Conservation (phyloP, 2,113 vertebrate species). For the Atlantisia rogersi region DNA sequence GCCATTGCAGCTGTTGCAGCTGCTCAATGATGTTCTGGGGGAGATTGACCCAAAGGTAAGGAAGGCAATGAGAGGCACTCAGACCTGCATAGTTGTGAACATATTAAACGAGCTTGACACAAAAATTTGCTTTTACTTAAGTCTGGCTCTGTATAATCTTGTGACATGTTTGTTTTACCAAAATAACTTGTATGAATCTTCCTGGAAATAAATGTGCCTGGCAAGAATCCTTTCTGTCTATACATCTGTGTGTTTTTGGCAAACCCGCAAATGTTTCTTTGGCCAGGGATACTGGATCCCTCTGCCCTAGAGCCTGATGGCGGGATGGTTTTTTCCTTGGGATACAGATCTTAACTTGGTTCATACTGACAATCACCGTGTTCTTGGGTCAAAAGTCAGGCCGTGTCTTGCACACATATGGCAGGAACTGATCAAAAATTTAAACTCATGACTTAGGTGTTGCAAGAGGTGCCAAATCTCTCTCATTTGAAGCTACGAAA, state of each 20-base stretch:
- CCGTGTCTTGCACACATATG: not conserved
- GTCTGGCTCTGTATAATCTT: not conserved
- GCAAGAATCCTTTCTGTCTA: not conserved
- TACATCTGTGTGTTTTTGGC: not conserved
- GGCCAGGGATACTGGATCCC: not conserved
- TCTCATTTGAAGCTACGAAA: not conserved
- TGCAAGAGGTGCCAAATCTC: not conserved
- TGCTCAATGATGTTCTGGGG: slow-evolving; percentile 92
- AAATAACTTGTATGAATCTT: not conserved
- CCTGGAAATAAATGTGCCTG: not conserved
- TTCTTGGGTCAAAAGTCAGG: not conserved
- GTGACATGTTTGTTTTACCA: not conserved
- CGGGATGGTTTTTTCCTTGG: not conserved
- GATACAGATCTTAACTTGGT: not conserved
- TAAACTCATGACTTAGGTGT: not conserved
- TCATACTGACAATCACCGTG: not conserved
- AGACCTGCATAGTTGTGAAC: not conserved
- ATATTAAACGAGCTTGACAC: not conserved
- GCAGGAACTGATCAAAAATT: not conserved
- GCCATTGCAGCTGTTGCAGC: slow-evolving; percentile 90
- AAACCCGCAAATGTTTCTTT: slow-evolving; percentile 14
- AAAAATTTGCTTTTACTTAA: not conserved
- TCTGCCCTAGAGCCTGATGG: not conserved
- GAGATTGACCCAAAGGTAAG: slow-evolving; percentile 96
- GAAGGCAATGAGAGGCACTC: not conserved